Base-by-base conservation (phyloP, 2,888 invertebrate genomes). In the Lepetodrilus schrolli region DNA sequence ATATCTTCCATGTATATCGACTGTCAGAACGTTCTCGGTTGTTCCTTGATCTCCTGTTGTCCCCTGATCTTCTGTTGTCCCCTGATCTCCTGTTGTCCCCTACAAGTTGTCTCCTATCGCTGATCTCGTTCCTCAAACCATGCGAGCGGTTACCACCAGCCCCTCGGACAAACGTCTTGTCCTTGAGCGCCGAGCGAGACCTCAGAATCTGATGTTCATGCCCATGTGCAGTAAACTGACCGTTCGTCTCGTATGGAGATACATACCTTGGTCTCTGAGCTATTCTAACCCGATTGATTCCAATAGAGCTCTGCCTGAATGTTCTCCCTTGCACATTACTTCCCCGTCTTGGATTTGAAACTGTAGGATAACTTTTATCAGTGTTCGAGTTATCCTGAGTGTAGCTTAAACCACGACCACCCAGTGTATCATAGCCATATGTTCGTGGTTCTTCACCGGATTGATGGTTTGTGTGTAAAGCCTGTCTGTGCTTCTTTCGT, bases 1-100 rank as follows among this genome's bases (percentile, higher is more conserved):
- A 91, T 38, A 95, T 93, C 88, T 94, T 95, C 96, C 96, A 96
- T 1, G 92, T 75, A 47, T 84, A 86, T n/a, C 74, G 74, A 58
- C 78, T 78, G 20, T 5, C 58, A 4, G 58, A 13, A 34, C 17
- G 17, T 7, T 76, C 80, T 23, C 74, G n/a, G n/a, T n/a, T n/a
- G n/a, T n/a, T n/a, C n/a, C n/a, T n/a, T n/a, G n/a, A n/a, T n/a
- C n/a, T 13, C 65, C n/a, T n/a, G n/a, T n/a, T n/a, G n/a, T n/a
- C n/a, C n/a, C n/a, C n/a, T n/a, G n/a, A n/a, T n/a, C n/a, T 13
- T 66, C n/a, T n/a, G 34, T n/a, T 72, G 65, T 75, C 76, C 75
- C 77, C 74, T 30, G 80, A 75, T 1, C 51, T 70, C 7, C 34
- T 43, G 34, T n/a, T 34, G 23, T 21, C 38, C 70, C 47, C 21